phyloP scores from a whole-genome alignment of 2,888 invertebrate genomes.

The Clivina fossor region DNA sequence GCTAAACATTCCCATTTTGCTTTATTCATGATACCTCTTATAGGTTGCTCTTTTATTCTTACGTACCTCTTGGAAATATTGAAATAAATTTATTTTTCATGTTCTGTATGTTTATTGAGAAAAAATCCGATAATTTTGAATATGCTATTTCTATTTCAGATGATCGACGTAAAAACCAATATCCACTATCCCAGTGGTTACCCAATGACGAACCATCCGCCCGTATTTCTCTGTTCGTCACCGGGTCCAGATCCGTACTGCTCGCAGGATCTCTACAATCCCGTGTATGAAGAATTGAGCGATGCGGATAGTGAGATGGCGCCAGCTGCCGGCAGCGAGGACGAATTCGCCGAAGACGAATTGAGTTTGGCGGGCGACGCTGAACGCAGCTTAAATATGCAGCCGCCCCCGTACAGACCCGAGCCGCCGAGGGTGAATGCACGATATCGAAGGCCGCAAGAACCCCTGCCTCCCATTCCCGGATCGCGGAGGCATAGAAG shows the following conservation, averaged over 20 bases:
- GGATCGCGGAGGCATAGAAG: conserved; percentile 55
- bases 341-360: conserved; percentile 85
- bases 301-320: conserved; percentile 62
- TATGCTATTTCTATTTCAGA: conserved; percentile 65
- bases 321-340: conserved; percentile 72
- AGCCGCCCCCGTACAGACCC: conserved; percentile 51
- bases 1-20: too few species aligned
- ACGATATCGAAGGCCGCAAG: conserved; percentile 63
- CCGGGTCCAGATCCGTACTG: conserved; percentile 67
- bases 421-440: conserved; percentile 37
- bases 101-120: too few species aligned
- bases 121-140: too few species aligned
- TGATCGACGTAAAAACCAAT: conserved; percentile 69
- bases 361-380: conserved; percentile 61
- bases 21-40: too few species aligned
- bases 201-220: conserved; percentile 62
- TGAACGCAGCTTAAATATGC: conserved; percentile 49
- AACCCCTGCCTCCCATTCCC: conserved; percentile 62
- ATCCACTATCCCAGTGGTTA: conserved; percentile 64
- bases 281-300: conserved; percentile 80
- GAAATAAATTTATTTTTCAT: too few species aligned
- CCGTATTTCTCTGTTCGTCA: conserved; percentile 71
- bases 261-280: conserved; percentile 69
- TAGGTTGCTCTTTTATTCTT: too few species aligned
- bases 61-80: too few species aligned